Base-by-base conservation (phyloP, 2,113 vertebrate species). In the Chiloscyllium plagiosum region DNA sequence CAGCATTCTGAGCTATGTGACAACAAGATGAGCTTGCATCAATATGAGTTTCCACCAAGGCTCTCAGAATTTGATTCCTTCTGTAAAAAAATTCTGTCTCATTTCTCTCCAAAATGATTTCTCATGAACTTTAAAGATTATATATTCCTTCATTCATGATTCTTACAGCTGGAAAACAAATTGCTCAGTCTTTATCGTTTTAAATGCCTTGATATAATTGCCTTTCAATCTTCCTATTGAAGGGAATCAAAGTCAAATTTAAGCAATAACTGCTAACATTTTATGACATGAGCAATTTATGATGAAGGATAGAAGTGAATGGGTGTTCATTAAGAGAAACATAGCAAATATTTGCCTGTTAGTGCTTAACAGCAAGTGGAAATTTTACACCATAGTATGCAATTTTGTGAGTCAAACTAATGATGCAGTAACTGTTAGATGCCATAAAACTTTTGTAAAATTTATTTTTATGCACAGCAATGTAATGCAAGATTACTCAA, bases 241-340 rank as follows among this genome's bases (percentile, higher is more conserved):
- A 89, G 86, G 72, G 72, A 76, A 29, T 61, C 33, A 61, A 89
- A 89, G 72, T 8, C 72, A 76, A 13, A 24, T 87, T 52, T 87
- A 89, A 12, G 47, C 50, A 89, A 89, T 13, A 24, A 52, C 29
- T 89, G 22, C 47, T 8, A 26, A 29, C 8, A 26, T 52, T 29
- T 89, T 29, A 89, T 89, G 86, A 56, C 47, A 89, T 89, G 86
- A 89, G 86, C 47, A 89, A 89, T 89, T 89, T 56, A 89, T 89
- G 86, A 89, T 61, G 4, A 12, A 29, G 26, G 1, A 4, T 61
- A 89, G 52, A 61, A 56, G 24, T 89, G 50, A 61, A 61, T 61
- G 85, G 22, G 56, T 87, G 22, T 52, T 87, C 85, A 87, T 87
- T 87, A 52, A 15, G 29, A 29, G 56, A 56, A 61, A 33, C 26